phyloP scores from a whole-genome alignment of 2,113 vertebrate species.

The Hyla sarda region DNA sequence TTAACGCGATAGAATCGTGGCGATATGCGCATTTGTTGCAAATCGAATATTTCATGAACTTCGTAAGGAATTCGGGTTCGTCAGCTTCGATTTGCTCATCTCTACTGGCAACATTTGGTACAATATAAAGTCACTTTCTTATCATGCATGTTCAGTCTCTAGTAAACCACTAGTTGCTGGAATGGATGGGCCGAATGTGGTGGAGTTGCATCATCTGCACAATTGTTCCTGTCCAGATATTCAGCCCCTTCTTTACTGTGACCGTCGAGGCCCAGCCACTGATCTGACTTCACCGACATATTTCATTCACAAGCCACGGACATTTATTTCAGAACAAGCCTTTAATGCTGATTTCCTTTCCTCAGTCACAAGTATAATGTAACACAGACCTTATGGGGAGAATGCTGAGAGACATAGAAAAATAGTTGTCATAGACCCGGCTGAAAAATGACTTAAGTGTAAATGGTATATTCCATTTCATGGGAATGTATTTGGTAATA shows the following conservation, averaged over 20 bases:
- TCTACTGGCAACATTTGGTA: no score
- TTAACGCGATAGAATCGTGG: no score
- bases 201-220: background rate
- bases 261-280: background rate
- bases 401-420: background rate
- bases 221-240: no score
- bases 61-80: no score
- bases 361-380: background rate
- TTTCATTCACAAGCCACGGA: background rate
- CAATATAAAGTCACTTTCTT: background rate
- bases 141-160: background rate
- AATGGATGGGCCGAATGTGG: background rate
- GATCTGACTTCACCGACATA: background rate
- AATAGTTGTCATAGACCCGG: background rate
- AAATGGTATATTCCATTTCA: constrained; percentile 44
- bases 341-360: background rate
- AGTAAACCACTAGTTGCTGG: background rate
- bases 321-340: background rate
- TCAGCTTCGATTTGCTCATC: no score
- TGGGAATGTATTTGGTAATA: constrained; percentile 44
- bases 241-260: no score
- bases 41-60: no score
- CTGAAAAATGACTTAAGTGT: constrained; percentile 46
- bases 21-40: no score
- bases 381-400: background rate